These are phyloP conservation scores for Heterotis niloticus DNA, from an alignment of 2,113 vertebrate species.

Conservation along the genomic window DNA sequence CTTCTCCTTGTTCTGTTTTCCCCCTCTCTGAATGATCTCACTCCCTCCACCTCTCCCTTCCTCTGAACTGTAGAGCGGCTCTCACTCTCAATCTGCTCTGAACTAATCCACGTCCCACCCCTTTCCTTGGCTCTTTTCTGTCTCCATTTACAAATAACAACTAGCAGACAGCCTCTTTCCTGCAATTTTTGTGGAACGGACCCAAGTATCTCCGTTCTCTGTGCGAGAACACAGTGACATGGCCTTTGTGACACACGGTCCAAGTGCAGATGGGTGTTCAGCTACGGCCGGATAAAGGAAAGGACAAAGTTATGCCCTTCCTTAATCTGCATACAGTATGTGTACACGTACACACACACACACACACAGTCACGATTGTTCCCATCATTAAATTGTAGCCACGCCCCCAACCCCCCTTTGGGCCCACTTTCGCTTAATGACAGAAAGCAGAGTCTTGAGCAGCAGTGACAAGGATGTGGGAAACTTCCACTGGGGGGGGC, in stretches of 20 bases:
- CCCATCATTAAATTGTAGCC: neutral
- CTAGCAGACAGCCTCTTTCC: slow-evolving; percentile 49
- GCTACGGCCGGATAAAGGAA: neutral
- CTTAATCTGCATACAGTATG: neutral
- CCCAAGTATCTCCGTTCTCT: slow-evolving; percentile 65
- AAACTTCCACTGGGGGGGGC: slow-evolving; percentile 33
- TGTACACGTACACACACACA: neutral
- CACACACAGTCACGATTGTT: neutral
- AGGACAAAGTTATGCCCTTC: neutral
- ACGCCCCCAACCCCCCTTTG: neutral
- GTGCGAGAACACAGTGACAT: slow-evolving; percentile 40
- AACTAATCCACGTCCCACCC: slow-evolving; percentile 7
- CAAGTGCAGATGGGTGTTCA: neutral
- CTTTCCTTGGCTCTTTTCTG: slow-evolving; percentile 30
- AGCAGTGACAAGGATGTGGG: slow-evolving; percentile 41
- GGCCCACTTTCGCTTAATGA: neutral
- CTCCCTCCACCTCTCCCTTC: slow-evolving; percentile 40
- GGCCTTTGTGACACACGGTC: slow-evolving; percentile 31
- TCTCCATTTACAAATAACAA: slow-evolving; percentile 47
- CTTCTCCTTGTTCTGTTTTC: neutral
- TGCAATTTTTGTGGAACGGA: slow-evolving; percentile 45
- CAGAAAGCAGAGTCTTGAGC: neutral
- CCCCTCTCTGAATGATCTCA: slow-evolving; percentile 42
- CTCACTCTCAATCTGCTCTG: neutral
- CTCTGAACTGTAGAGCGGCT: slow-evolving; percentile 32